Evolutionary conservation across 2,797 vertebrate species (phyloP).

Genomic region (Rhinatrema bivittatum): DNA sequence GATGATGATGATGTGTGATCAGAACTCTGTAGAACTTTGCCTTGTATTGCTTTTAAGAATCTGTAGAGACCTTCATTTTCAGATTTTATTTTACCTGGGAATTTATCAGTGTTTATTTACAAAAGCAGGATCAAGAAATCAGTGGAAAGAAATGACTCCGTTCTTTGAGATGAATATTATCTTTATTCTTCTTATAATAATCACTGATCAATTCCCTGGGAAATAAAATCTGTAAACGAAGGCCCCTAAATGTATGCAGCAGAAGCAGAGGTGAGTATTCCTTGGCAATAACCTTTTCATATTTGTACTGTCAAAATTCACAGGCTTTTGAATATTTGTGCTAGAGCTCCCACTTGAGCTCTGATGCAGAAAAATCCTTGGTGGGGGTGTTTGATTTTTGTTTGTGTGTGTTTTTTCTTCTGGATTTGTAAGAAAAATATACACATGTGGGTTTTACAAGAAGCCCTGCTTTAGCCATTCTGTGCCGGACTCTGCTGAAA

Average conservation of each 20-base stretch:
- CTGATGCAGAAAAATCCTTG: slow-evolving; percentile 1
- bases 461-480: background rate
- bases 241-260: slow-evolving; percentile 1
- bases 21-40: background rate
- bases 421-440: slow-evolving; percentile 2
- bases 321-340: slow-evolving; percentile 9
- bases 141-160: no score
- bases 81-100: no score
- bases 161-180: no score
- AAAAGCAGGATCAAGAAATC: no score
- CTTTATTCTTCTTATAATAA: no score
- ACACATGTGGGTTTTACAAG: slow-evolving; percentile 13
- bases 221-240: no score
- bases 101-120: no score
- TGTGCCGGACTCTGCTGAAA: slow-evolving; percentile 11
- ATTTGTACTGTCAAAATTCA: slow-evolving; percentile 14
- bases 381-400: slow-evolving; percentile 11
- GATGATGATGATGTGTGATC: background rate
- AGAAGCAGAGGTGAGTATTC: slow-evolving; percentile 3
- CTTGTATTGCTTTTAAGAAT: slow-evolving; percentile 13
- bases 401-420: slow-evolving; percentile 21
- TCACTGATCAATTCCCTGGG: no score
- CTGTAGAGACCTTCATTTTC: no score
- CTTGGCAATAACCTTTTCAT: slow-evolving; percentile 7
- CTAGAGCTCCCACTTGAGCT: slow-evolving; percentile 14